Conservation (phyloP, 2,113 vertebrate genomes). For the Apodemus speciosus region DNA sequence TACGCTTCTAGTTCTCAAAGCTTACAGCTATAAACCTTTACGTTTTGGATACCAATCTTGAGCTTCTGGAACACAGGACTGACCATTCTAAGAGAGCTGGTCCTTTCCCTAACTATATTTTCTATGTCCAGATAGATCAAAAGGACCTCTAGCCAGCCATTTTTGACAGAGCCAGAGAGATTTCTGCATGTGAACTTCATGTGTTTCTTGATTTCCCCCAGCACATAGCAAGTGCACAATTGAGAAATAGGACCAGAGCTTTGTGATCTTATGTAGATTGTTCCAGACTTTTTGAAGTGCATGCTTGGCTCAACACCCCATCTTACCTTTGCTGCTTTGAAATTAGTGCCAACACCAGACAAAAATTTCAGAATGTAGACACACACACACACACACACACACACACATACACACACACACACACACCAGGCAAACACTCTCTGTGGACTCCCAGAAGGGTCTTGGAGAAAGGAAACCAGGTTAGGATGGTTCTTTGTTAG, state of each 20-base stretch:
- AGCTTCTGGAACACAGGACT: not conserved
- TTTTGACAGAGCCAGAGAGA: not conserved
- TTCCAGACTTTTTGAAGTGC: not conserved
- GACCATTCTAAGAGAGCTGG: no score
- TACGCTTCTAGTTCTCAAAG: not conserved
- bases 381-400: not conserved
- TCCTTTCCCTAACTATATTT: not conserved
- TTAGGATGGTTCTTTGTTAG: not conserved
- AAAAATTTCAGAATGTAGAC: conserved; percentile 5
- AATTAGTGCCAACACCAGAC: not conserved
- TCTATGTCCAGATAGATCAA: not conserved
- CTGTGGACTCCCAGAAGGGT: not conserved
- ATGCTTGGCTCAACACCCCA: not conserved
- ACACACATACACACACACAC: not conserved
- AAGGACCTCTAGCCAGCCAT: not conserved
- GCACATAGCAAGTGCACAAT: not conserved
- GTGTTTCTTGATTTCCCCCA: not conserved
- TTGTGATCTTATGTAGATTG: not conserved
- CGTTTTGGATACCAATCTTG: not conserved
- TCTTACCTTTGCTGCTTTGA: conserved; percentile 16
- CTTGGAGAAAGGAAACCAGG: not conserved
- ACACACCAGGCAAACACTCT: not conserved
- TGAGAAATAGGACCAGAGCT: not conserved
- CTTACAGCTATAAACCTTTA: not conserved
- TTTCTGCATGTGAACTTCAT: not conserved